These are phyloP conservation scores for Notolabrus celidotus DNA, from an alignment of 2,797 vertebrate genomes.

Conservation along the genomic window DNA sequence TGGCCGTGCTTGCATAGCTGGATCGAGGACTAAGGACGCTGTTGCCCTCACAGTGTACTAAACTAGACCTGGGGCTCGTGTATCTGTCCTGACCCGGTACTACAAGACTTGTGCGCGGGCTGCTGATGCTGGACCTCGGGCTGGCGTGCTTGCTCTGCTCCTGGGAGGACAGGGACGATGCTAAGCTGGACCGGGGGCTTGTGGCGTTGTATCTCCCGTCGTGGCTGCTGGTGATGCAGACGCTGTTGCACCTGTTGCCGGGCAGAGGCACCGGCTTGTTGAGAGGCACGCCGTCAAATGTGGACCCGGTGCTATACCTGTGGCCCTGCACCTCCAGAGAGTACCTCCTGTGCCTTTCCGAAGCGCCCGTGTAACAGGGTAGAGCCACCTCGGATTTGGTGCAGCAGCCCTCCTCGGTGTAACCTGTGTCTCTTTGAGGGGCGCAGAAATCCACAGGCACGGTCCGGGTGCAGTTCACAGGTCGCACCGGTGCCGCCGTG, in stretches of 20 bases:
- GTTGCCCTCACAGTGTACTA: conserved; percentile 84
- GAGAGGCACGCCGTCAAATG: conserved; percentile 86
- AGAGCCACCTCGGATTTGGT: conserved; percentile 91
- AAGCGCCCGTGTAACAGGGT: conserved; percentile 89
- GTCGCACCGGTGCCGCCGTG: conserved; percentile 84
- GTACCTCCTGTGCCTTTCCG: conserved; percentile 87
- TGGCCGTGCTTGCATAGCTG: conserved; percentile 90
- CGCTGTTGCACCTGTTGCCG: conserved; percentile 83
- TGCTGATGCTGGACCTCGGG: conserved; percentile 89
- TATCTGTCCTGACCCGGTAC: conserved; percentile 86
- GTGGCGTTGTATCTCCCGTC: conserved; percentile 81
- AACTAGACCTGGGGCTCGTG: conserved; percentile 84
- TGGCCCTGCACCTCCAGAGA: conserved; percentile 89
- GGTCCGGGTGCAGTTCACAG: conserved; percentile 79
- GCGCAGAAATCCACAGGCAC: conserved; percentile 86
- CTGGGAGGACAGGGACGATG: conserved; percentile 83
- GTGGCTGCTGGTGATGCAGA: conserved; percentile 80
- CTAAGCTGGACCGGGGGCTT: conserved; percentile 87
- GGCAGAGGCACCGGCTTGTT: conserved; percentile 82
- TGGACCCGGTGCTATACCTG: conserved; percentile 87
- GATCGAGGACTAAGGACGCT: conserved; percentile 85
- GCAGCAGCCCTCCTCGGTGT: conserved; percentile 84
- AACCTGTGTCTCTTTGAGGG: conserved; percentile 82
- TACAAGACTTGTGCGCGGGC: conserved; percentile 85
- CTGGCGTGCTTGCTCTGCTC: conserved; percentile 89